Base-by-base conservation (phyloP, 2,797 vertebrate genomes). In the Coranthus polyacanthus region DNA sequence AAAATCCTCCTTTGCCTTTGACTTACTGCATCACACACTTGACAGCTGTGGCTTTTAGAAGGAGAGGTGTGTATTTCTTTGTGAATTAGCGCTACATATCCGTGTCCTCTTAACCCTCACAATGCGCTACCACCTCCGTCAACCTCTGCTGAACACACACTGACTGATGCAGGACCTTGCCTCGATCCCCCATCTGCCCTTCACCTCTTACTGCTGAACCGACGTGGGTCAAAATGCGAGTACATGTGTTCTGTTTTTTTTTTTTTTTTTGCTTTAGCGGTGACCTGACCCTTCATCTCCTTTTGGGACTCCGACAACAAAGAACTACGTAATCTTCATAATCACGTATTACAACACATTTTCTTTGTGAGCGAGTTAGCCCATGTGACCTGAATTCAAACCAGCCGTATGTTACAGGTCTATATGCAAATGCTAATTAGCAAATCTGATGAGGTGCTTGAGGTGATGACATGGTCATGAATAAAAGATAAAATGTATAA, bases 1-100 rank as follows among this genome's bases (percentile, higher is more conserved):
- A 61, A 88, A 87, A 89, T 89, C 83, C 79, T 81, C 46, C 65
- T 71, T 88, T 81, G 69, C 82, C 83, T 91, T 88, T 88, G 79
- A 90, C 55, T 84, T 75, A 57, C 42, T 64, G 72, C 78, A 73
- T 84, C 79, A 84, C 72, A 54, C 3, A 6, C 53, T 71, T 70
- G 69, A 83, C 87, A 78, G 79, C 66, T 61, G 68, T 56, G 68
- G 65, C 58, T 78, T 55, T 70, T 39, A 53, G 39, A 38, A 56
- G 42, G n/a, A n/a, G n/a, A 53, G 32, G 59, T 62, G 70, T 80
- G 62, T 66, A 20, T 54, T 42, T 51, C 44, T 47, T 13, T 56
- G 24, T 15, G n/a, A 51, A 39, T 58, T 34, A 42, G 15, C 42
- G 34, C 20, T 34, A 41, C 39, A 9, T 12, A 20, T 32, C 20